A percentile compares a stretch with the other conserved stretches of the same genome.
phyloP scores from a whole-genome alignment of 2,888 invertebrate genomes.

The Sicus ferrugineus region DNA sequence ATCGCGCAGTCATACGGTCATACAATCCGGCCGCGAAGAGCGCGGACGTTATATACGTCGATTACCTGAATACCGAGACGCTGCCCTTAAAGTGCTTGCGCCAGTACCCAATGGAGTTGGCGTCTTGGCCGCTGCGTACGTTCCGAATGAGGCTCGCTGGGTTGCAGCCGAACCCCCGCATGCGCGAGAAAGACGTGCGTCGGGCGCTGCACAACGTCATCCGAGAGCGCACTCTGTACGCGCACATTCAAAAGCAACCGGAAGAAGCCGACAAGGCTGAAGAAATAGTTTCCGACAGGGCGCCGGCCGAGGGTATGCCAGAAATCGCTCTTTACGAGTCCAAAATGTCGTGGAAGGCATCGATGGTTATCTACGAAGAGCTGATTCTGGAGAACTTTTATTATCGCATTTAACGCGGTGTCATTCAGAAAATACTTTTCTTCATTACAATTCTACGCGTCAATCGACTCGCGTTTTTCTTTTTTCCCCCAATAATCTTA shows the following conservation, averaged over 20 bases:
- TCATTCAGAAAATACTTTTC: conserved; percentile 2
- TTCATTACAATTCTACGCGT: neutral
- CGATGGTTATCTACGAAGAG: conserved; percentile 37
- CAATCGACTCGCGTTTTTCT: neutral
- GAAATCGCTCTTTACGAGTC: conserved; percentile 42
- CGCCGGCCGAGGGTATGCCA: conserved; percentile 24
- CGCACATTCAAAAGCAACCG: conserved; percentile 46
- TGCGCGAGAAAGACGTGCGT: conserved; percentile 57
- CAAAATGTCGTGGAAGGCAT: conserved; percentile 23
- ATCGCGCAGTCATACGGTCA: conserved; percentile 72
- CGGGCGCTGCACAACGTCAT: conserved; percentile 47
- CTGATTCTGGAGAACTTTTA: conserved; percentile 40
- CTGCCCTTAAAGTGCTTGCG: conserved; percentile 65
- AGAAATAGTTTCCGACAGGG: neutral
- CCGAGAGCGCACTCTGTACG: conserved; percentile 43
- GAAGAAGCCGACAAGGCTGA: neutral
- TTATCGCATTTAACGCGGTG: conserved; percentile 31
- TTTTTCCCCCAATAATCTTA: neutral
- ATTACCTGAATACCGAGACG: conserved; percentile 75
- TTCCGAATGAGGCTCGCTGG: conserved; percentile 66
- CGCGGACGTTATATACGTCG: conserved; percentile 75
- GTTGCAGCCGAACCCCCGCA: conserved; percentile 58
- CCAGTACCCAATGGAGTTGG: conserved; percentile 67
- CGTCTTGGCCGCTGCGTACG: conserved; percentile 67
- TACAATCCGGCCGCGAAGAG: conserved; percentile 63